A percentile compares a stretch with the other conserved stretches of the same genome.
These are phyloP conservation scores for Paedocypris sp. DNA, from an alignment of 2,113 vertebrate genomes.

Conservation along the genomic window DNA sequence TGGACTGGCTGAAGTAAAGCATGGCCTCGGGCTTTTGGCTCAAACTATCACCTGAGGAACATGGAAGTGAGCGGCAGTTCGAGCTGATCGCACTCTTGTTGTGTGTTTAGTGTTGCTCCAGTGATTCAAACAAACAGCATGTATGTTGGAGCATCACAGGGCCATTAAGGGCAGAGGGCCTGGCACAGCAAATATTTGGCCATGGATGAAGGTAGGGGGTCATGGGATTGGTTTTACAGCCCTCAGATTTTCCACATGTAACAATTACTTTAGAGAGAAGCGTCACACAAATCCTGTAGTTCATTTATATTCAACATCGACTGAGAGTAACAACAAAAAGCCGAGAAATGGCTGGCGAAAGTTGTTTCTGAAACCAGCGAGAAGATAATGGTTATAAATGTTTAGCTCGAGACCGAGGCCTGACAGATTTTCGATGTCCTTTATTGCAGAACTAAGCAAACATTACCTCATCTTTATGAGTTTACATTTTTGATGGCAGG, in stretches of 20 bases:
- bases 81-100: neutral
- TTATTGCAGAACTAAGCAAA: neutral
- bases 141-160: conserved; percentile 13
- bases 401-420: neutral
- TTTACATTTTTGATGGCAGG: no score
- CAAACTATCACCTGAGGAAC: no score
- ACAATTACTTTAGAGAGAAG: neutral
- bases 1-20: no score
- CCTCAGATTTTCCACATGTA: conserved; percentile 19
- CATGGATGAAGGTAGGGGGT: conserved; percentile 8
- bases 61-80: no score
- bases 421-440: neutral
- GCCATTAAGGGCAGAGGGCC: conserved; percentile 14
- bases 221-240: conserved; percentile 28
- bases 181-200: conserved; percentile 29
- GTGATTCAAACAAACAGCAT: neutral
- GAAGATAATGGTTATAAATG: no score
- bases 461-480: neutral
- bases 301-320: no score
- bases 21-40: no score
- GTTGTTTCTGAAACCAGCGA: no score
- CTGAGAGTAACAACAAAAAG: no score
- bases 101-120: neutral
- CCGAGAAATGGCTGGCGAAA: no score
- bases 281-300: conserved; percentile 1